A percentile compares a stretch with the other conserved stretches of the same genome.
Conservation (phyloP, 2,888 invertebrate genomes). For the Apomyelois bistriatella region DNA sequence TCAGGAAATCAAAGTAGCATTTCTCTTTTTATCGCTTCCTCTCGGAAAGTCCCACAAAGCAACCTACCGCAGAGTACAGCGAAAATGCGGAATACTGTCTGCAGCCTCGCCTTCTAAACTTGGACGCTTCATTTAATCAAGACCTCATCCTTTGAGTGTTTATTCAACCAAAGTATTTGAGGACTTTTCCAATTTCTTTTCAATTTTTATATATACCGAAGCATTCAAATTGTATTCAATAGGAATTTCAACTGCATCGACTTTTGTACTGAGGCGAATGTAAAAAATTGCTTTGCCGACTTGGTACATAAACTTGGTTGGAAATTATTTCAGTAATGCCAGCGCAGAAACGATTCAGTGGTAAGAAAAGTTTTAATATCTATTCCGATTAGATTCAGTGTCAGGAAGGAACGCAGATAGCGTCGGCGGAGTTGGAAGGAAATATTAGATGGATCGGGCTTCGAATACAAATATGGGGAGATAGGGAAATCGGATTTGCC, state of each 20-base stretch:
- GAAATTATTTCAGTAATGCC: constrained; percentile 42
- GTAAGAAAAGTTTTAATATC: constrained; percentile 79
- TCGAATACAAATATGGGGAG: constrained; percentile 78
- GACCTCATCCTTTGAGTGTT: constrained; percentile 49
- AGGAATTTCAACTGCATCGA: constrained; percentile 7
- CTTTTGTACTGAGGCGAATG: constrained; percentile 7
- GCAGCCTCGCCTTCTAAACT: constrained; percentile 43
- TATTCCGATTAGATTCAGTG: constrained; percentile 80
- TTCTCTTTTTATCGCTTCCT: constrained; percentile 46
- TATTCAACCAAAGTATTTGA: constrained; percentile 49
- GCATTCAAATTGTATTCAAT: constrained; percentile 16
- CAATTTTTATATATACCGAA: constrained; percentile 17
- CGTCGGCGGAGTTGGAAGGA: constrained; percentile 72
- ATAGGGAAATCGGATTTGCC: constrained; percentile 77
- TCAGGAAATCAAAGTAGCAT: constrained; percentile 46
- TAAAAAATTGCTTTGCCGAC: not conserved
- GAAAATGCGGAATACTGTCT: constrained; percentile 45
- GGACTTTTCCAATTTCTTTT: constrained; percentile 34
- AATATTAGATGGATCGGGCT: constrained; percentile 77
- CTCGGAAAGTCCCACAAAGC: constrained; percentile 42
- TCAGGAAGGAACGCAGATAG: constrained; percentile 77
- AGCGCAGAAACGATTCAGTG: constrained; percentile 51
- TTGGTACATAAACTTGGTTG: constrained; percentile 22
- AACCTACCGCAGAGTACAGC: constrained; percentile 32
- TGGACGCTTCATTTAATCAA: constrained; percentile 59